A percentile compares a stretch with the other conserved stretches of the same genome.
Conservation (phyloP, 2,797 vertebrate genomes). For the Toxotes lorentzi region DNA sequence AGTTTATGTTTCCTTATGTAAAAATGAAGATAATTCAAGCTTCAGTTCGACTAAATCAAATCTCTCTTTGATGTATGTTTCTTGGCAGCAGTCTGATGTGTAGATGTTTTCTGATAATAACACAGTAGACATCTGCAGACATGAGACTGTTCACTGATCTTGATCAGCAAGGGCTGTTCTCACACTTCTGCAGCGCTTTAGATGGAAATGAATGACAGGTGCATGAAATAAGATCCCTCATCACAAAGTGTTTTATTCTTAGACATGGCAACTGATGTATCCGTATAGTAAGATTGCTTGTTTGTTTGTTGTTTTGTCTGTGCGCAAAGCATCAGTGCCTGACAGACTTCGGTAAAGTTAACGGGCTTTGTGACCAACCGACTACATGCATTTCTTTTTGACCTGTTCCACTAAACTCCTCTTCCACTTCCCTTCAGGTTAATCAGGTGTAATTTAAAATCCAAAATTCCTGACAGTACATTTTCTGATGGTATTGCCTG, state of each 20-base stretch:
- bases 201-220: slow-evolving; percentile 77
- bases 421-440: slow-evolving; percentile 83
- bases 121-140: slow-evolving; percentile 78
- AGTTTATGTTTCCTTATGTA: neutral
- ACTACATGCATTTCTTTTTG: slow-evolving; percentile 50
- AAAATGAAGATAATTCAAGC: slow-evolving; percentile 9
- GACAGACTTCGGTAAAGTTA: slow-evolving; percentile 40
- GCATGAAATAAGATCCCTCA: slow-evolving; percentile 68
- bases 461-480: slow-evolving; percentile 92
- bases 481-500: slow-evolving; percentile 87
- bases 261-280: slow-evolving; percentile 26
- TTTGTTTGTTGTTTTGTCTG: slow-evolving; percentile 5
- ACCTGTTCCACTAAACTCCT: slow-evolving; percentile 69
- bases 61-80: slow-evolving; percentile 47
- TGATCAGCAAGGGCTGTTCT: slow-evolving; percentile 81
- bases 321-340: slow-evolving; percentile 20
- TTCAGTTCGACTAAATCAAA: slow-evolving; percentile 35
- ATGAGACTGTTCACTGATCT: slow-evolving; percentile 83
- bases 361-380: slow-evolving; percentile 30
- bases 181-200: slow-evolving; percentile 52
- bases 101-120: slow-evolving; percentile 57
- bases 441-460: slow-evolving; percentile 93
- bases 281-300: neutral
- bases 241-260: slow-evolving; percentile 44
- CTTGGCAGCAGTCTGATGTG: slow-evolving; percentile 48